Conservation (phyloP, 2,888 invertebrate genomes). For the Eupithecia inturbata region DNA sequence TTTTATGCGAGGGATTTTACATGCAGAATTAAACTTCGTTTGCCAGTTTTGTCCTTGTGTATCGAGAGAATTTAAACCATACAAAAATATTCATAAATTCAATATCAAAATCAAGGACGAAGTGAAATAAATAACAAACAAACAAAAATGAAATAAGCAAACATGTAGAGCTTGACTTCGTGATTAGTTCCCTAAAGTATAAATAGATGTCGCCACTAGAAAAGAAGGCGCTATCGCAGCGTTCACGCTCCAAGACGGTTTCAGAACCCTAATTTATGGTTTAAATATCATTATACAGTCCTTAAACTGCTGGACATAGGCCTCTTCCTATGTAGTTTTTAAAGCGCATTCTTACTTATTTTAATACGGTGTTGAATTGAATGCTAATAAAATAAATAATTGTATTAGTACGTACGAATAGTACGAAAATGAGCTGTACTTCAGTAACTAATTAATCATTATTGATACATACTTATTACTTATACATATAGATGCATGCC, state of each 20-base stretch:
- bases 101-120: neutral
- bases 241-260: neutral
- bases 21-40: slow-evolving; percentile 6
- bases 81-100: neutral
- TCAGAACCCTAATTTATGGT: neutral
- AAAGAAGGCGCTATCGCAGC: slow-evolving; percentile 17
- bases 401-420: too few species aligned
- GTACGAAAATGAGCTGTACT: too few species aligned
- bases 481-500: too few species aligned
- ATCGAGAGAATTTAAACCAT: neutral
- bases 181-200: neutral
- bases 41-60: neutral
- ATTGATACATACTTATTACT: too few species aligned
- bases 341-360: neutral
- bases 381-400: neutral
- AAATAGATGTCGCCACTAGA: slow-evolving; percentile 35
- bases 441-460: too few species aligned
- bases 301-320: slow-evolving; percentile 27
- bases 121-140: neutral
- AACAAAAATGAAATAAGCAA: neutral
- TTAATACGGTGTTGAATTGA: neutral
- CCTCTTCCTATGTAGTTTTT: slow-evolving; percentile 34
- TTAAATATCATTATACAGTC: slow-evolving; percentile 19
- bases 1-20: slow-evolving; percentile 12
- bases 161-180: neutral